phyloP scores from a whole-genome alignment of 2,888 invertebrate genomes.

The Hedychridium roseum region DNA sequence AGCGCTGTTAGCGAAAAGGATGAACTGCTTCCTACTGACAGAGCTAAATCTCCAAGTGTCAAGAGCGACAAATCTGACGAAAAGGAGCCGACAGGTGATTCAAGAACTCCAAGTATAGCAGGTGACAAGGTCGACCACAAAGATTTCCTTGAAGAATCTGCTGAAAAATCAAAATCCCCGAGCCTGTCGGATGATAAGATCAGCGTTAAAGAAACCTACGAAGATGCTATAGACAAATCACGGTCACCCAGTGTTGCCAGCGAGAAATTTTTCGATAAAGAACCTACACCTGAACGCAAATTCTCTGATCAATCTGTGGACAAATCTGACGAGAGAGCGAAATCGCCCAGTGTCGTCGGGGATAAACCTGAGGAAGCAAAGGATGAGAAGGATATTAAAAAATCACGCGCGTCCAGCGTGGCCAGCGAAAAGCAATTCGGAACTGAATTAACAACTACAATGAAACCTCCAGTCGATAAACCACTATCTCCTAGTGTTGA shows the following conservation, averaged over 20 bases:
- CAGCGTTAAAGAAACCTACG: conserved; percentile 9
- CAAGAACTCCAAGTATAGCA: conserved; percentile 12
- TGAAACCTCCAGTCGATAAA: too few relatives aligned
- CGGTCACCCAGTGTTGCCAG: conserved; percentile 20
- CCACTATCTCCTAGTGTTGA: too few relatives aligned
- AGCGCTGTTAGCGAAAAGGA: too few relatives aligned
- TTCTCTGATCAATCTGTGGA: not conserved
- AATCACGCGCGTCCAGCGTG: conserved; percentile 18
- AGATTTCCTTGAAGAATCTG: conserved; percentile 1
- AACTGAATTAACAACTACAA: too few relatives aligned
- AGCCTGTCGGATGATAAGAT: conserved; percentile 12
- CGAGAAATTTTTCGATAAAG: conserved; percentile 23
- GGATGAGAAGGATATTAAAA: conserved; percentile 4
- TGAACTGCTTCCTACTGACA: conserved; percentile 3
- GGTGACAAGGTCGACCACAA: conserved; percentile 7
- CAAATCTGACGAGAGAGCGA: conserved; percentile 13
- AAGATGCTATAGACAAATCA: conserved; percentile 20
- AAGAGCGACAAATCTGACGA: conserved; percentile 1
- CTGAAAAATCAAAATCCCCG: conserved; percentile 16
- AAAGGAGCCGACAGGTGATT: not conserved
- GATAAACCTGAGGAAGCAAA: conserved; percentile 5
- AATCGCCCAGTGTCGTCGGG: conserved; percentile 16
- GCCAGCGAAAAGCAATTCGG: conserved; percentile 15
- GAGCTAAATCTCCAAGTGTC: conserved; percentile 16
- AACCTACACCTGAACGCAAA: conserved; percentile 15